Base-by-base conservation (phyloP, 2,888 invertebrate species). In the Eugnorisma glareosa region DNA sequence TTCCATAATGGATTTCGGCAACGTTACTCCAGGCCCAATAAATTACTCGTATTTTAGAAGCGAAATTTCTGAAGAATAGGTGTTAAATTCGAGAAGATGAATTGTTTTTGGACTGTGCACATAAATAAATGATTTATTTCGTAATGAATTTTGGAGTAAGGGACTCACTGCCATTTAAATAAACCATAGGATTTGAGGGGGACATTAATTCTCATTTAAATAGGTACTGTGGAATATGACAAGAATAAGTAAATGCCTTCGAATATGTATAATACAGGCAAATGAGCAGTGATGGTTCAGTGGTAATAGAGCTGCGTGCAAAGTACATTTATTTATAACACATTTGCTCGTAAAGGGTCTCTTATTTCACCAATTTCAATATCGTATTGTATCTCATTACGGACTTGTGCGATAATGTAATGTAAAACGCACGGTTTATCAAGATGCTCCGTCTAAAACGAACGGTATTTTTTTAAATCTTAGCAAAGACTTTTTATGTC, bases 1-100 rank as follows among this genome's bases (percentile, higher is more conserved):
- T 83, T 85, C 75, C 78, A 77, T 83, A 85, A 85, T 77, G 81
- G 76, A 81, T 86, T 81, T 86, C 67, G 73, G 81, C 67, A 77
- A 84, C 81, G 70, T 77, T 84, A 84, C 77, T 45, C 73, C 67
- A 59, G 45, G 45, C 57, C 74, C 78, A 76, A 85, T 85, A 85
- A 85, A 85, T 85, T 85, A 79, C 66, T 79, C 66, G 66, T 79
- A 79, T 81, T 81, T 81, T 67, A 75, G 76, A 48, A 77, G 73
- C 61, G 73, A 67, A 61, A 74, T 67, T 73, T 54, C 81, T 74
- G 77, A 84, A 84, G 84, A 84, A 84, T 84, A 84, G 81, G 84
- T 84, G 81, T 84, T 84, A 77, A 75, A 84, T 84, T 84, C 73
- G 21, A 69, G 74, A 84, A 81, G 81, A 84, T 72, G 74, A 81